Percentiles rank a stretch among this genome's conserved stretches.
Conservation (phyloP, 2,113 vertebrate species). For the Pterophyllum scalare region DNA sequence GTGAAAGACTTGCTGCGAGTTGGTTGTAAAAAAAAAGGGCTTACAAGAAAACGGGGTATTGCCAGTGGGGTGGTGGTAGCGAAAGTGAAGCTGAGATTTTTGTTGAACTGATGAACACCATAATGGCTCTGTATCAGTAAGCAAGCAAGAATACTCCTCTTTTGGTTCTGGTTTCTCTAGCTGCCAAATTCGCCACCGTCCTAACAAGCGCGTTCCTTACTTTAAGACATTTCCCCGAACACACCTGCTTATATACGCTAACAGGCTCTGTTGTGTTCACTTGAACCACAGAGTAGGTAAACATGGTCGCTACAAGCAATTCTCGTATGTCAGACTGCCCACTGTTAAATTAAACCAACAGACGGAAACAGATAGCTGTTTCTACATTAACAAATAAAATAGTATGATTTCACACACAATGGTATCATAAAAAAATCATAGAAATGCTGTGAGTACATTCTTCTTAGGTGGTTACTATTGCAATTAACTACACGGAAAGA, state of each 20-base stretch:
- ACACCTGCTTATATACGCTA: background rate
- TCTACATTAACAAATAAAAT: background rate
- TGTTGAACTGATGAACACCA: background rate
- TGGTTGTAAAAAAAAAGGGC: background rate
- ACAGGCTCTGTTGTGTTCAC: background rate
- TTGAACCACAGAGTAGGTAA: background rate
- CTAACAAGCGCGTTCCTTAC: background rate
- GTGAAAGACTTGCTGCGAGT: background rate
- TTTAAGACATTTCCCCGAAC: background rate
- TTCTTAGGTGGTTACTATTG: background rate
- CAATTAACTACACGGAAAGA: background rate
- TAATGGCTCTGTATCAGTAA: background rate
- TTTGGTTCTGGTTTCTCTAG: background rate
- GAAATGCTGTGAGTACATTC: background rate
- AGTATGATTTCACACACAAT: no score
- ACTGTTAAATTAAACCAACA: background rate
- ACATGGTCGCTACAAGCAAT: background rate
- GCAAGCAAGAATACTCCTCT: background rate
- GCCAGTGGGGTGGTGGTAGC: background rate
- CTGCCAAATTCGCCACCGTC: background rate
- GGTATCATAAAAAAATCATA: no score
- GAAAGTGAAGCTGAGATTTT: background rate
- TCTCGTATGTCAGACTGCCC: background rate
- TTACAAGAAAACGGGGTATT: background rate
- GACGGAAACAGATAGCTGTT: background rate